Evolutionary conservation across 2,797 vertebrate genomes (phyloP).

Genomic region (Acipenser transmontanus): DNA sequence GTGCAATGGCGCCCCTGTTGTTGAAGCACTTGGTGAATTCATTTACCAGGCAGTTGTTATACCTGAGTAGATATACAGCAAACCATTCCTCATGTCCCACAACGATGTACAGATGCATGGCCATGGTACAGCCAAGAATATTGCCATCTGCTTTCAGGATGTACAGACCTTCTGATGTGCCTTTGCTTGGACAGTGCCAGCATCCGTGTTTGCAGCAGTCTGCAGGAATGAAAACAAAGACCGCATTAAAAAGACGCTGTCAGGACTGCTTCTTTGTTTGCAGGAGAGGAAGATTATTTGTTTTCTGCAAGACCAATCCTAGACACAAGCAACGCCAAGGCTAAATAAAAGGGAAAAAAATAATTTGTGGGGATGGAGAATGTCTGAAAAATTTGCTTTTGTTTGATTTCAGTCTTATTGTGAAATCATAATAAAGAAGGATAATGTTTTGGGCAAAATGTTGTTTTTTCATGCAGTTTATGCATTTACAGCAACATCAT

Average conservation of each 20-base stretch:
- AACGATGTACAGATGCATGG: slow-evolving; percentile 35
- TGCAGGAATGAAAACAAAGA: slow-evolving; percentile 76
- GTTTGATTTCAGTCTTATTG: too few relatives aligned
- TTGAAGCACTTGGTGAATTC: slow-evolving; percentile 41
- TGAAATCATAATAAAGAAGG: too few relatives aligned
- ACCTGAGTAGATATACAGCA: slow-evolving; percentile 25
- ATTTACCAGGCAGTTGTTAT: slow-evolving; percentile 40
- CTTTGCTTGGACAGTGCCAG: slow-evolving; percentile 38
- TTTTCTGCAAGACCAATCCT: slow-evolving; percentile 76
- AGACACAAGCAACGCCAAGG: slow-evolving; percentile 84
- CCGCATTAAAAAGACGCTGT: slow-evolving; percentile 67
- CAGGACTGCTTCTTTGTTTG: slow-evolving; percentile 80
- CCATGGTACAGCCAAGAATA: slow-evolving; percentile 5
- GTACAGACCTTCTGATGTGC: slow-evolving; percentile 9
- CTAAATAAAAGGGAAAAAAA: slow-evolving; percentile 32
- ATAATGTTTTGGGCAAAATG: too few relatives aligned
- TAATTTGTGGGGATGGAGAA: too few relatives aligned
- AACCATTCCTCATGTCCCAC: slow-evolving; percentile 28
- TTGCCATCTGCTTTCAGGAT: background rate
- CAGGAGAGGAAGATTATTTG: slow-evolving; percentile 70
- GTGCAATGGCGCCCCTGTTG: slow-evolving; percentile 56
- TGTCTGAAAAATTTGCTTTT: too few relatives aligned
- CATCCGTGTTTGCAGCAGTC: slow-evolving; percentile 36
- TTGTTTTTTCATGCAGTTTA: too few relatives aligned
- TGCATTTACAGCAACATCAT: too few relatives aligned